Evolutionary conservation across 2,888 invertebrate genomes (phyloP), one percentile per base, ranked within the genome.

Genomic region (Hirudinaria manillensis): DNA sequence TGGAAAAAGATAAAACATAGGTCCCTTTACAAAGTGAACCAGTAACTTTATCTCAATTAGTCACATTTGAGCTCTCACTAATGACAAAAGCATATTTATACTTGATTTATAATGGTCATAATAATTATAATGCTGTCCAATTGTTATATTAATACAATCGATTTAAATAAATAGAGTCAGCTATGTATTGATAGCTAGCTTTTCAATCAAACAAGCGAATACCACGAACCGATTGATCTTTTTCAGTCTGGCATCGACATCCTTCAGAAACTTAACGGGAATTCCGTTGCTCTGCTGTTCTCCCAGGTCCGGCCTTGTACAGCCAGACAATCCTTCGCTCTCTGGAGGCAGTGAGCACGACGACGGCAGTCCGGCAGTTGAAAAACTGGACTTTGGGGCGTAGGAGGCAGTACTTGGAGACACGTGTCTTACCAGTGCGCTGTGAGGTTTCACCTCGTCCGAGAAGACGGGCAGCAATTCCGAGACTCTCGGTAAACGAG

Each of bases 201-300:
- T 27, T 61, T 61, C 61, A 24, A 61, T 19, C 7, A 27, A 61
- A 6, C n/a, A n/a, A n/a, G 24, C 61, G n/a, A 61, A 61, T n/a
- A 61, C 6, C 61, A 27, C 13, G 6, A 10, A 61, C 61, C 24
- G 13, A n/a, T 61, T 61, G 1, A 61, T 61, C 29, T 61, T 61
- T 27, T 83, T 82, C 19, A 84, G 80, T 61, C 82, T 75, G n/a
- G 78, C 78, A 76, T 84, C 83, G 29, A 84, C 82, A 72, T 84
- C 83, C 3, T 79, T 75, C n/a, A 82, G 75, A 10, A 68, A 68
- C 68, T 34, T 34, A n/a, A 19, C 3, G n/a, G 72, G 27, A 38
- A 53, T 38, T 51, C 32, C 61, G 45, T 34, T 51, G 56, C 24
- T 7, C 1, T 75, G 27, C n/a, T n/a, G 24, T 10, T 27, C 34